phyloP scores from a whole-genome alignment of 2,888 invertebrate genomes.

The Epinotia ramella region DNA sequence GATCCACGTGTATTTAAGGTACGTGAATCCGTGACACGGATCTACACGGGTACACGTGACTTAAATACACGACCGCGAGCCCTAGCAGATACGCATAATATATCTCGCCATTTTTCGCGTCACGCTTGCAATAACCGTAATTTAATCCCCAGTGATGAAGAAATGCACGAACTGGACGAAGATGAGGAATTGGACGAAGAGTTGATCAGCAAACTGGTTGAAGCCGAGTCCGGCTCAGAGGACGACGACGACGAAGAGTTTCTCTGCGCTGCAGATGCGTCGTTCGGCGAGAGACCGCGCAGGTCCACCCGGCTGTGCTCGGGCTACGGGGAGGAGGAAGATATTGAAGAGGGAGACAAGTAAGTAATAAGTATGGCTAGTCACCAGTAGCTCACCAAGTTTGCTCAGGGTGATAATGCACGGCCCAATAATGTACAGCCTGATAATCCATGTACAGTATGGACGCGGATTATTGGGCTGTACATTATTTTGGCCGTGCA shows the following conservation, averaged over 20 bases:
- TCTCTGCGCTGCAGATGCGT: conserved; percentile 58
- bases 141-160: conserved; percentile 30
- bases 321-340: conserved; percentile 51
- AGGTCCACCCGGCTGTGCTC: conserved; percentile 66
- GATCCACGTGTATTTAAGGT: too few species aligned
- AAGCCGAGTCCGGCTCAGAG: conserved; percentile 65
- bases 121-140: background rate
- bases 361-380: conserved; percentile 49
- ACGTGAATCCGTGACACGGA: too few species aligned
- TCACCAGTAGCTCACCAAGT: too few species aligned
- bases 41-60: too few species aligned
- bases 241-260: conserved; percentile 68
- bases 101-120: too few species aligned
- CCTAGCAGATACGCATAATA: too few species aligned
- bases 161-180: conserved; percentile 52
- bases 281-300: conserved; percentile 58
- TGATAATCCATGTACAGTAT: too few species aligned
- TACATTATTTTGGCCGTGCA: too few species aligned
- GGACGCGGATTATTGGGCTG: too few species aligned
- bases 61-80: too few species aligned
- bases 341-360: conserved; percentile 58
- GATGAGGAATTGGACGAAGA: conserved; percentile 71
- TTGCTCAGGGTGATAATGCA: too few species aligned
- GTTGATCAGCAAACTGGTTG: conserved; percentile 74
- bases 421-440: too few species aligned